These are phyloP conservation scores for Echinometra lucunter DNA, from an alignment of 53 echinoderm and acorn worm genomes.

Conservation along the genomic window DNA sequence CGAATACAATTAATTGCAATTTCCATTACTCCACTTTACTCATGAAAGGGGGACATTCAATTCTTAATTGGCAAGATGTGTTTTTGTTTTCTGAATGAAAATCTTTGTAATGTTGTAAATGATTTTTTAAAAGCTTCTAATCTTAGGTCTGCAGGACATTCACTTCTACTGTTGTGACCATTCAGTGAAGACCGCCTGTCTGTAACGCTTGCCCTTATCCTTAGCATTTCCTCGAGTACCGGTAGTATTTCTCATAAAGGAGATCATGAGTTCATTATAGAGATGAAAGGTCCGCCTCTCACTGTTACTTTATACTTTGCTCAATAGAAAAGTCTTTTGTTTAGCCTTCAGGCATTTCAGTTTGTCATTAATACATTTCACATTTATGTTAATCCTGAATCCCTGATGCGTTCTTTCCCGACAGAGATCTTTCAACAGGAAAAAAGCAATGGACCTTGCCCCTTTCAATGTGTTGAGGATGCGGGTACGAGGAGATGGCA, in stretches of 20 bases:
- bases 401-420: background rate
- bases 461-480: slow-evolving; percentile 89
- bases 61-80: background rate
- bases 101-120: too few species aligned
- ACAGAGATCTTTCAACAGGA: slow-evolving; percentile 92
- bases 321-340: background rate
- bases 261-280: background rate
- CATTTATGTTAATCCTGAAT: background rate
- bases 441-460: slow-evolving; percentile 82
- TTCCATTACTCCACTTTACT: background rate
- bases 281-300: background rate
- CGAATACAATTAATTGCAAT: too few species aligned
- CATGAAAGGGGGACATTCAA: background rate
- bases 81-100: background rate
- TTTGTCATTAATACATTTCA: background rate
- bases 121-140: too few species aligned
- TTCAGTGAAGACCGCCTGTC: background rate
- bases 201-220: background rate
- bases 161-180: background rate
- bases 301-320: background rate
- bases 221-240: background rate
- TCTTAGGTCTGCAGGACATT: background rate
- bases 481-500: slow-evolving; percentile 88
- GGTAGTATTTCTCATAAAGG: background rate
- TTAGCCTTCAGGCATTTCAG: too few species aligned